These are phyloP conservation scores for Vespertilio murinus DNA, from an alignment of 2,797 vertebrate genomes.

Conservation along the genomic window DNA sequence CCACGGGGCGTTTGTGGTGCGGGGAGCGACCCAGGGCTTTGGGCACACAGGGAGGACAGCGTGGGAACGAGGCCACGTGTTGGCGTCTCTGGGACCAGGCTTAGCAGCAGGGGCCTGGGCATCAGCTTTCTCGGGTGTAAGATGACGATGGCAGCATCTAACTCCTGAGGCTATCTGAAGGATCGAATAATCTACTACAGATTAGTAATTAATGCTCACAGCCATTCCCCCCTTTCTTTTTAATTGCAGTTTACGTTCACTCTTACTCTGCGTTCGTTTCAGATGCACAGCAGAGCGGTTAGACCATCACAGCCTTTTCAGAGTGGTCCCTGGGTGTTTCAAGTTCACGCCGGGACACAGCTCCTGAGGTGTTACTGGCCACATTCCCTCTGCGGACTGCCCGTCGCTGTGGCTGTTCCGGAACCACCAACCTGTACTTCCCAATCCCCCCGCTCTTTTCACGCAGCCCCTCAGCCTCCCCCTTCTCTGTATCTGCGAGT, in stretches of 20 bases:
- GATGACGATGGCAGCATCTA: not conserved
- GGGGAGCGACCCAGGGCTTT: not conserved
- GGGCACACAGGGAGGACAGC: not conserved
- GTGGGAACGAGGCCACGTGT: not conserved
- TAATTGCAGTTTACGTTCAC: not conserved
- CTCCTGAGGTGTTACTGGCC: not conserved
- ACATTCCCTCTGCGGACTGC: not conserved
- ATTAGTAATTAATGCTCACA: not conserved
- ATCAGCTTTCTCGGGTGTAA: not conserved
- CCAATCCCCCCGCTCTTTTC: not conserved
- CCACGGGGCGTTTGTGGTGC: not conserved
- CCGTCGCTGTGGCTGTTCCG: not conserved
- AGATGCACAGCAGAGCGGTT: not conserved
- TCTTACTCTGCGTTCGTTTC: not conserved
- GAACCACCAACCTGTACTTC: not conserved
- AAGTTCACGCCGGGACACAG: not conserved
- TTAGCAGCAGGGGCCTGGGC: not conserved
- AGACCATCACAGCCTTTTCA: not conserved
- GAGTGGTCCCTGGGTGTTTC: not conserved
- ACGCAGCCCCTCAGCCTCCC: no score
- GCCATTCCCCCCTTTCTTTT: not conserved
- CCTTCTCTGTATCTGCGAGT: not conserved
- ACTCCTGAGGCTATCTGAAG: not conserved
- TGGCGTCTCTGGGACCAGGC: accelerated
- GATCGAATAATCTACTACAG: not conserved